These are phyloP conservation scores for Helicolenus hilgendorfi DNA, from an alignment of 2,797 vertebrate genomes.

Conservation along the genomic window DNA sequence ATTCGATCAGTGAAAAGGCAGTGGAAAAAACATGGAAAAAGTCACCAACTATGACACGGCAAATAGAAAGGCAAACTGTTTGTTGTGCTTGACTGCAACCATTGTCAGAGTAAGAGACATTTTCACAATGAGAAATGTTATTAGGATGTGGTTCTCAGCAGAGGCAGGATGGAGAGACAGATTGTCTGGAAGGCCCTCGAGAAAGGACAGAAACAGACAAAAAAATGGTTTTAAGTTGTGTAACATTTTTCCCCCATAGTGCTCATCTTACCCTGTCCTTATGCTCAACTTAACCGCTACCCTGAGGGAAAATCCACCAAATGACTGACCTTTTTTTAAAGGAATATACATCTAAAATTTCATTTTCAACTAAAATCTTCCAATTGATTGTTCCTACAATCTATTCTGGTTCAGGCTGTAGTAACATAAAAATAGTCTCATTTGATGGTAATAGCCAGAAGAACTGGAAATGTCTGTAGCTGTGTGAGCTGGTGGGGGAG, in stretches of 20 bases:
- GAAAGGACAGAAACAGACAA: conserved; percentile 30
- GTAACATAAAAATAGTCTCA: not conserved
- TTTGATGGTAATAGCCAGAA: not conserved
- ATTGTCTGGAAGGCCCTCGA: conserved; percentile 50
- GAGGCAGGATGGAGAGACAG: conserved; percentile 53
- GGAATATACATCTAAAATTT: not conserved
- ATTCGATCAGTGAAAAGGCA: conserved; percentile 1
- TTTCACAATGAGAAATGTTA: conserved; percentile 9
- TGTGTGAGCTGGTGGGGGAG: not conserved
- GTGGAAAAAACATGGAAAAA: not conserved
- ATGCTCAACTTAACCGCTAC: conserved; percentile 42
- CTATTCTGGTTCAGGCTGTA: not conserved
- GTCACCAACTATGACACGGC: not conserved
- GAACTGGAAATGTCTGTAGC: not conserved
- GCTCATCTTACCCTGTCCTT: conserved; percentile 38
- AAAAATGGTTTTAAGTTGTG: conserved; percentile 25
- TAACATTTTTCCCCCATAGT: conserved; percentile 42
- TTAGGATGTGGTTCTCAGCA: conserved; percentile 13
- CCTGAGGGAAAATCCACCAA: conserved; percentile 27
- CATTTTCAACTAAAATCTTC: not conserved
- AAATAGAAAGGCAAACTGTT: not conserved
- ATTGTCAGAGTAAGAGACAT: not conserved
- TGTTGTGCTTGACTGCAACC: not conserved
- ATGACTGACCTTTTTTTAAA: conserved; percentile 21
- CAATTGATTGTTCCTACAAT: not conserved